Percentiles rank a stretch among this genome's conserved stretches.
Evolutionary conservation across 2,888 invertebrate species (phyloP).

Genomic region (Tuberolachnus salignus): DNA sequence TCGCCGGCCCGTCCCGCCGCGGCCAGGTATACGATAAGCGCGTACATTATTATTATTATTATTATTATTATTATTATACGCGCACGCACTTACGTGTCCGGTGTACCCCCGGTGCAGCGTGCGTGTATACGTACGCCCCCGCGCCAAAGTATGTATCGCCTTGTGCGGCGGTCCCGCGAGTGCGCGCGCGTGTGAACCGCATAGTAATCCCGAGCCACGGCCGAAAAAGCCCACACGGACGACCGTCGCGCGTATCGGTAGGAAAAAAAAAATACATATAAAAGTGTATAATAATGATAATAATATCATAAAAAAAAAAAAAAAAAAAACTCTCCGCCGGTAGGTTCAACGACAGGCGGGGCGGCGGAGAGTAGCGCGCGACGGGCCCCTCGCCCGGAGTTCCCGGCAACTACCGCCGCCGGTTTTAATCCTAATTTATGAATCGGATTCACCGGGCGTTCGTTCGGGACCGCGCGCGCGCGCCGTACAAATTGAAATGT

Average conservation of each 20-base stretch:
- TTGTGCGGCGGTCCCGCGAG: too few relatives aligned
- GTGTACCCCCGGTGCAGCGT: not conserved
- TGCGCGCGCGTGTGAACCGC: not conserved
- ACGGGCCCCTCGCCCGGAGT: not conserved
- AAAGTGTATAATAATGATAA: too few relatives aligned
- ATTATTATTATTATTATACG: too few relatives aligned
- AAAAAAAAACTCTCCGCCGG: not conserved
- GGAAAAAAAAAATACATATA: too few relatives aligned
- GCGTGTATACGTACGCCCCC: not conserved
- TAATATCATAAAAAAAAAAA: too few relatives aligned
- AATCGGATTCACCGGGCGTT: constrained; percentile 45
- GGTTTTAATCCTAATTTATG: constrained; percentile 55
- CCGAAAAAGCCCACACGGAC: not conserved
- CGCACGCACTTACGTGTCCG: too few relatives aligned
- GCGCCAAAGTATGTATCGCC: not conserved
- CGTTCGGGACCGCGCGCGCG: constrained; percentile 4
- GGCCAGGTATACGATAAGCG: too few relatives aligned
- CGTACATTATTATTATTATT: too few relatives aligned
- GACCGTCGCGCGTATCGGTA: too few relatives aligned
- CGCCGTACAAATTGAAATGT: constrained; percentile 50
- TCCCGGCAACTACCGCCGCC: constrained; percentile 14
- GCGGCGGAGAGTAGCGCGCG: not conserved
- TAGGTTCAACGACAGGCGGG: not conserved
- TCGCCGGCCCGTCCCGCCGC: too few relatives aligned
- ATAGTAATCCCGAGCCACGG: constrained; percentile 3